A percentile compares a stretch with the other conserved stretches of the same genome.
phyloP scores from a whole-genome alignment of 1,140 invertebrate genomes.

The Rhopalosiphum maidis region DNA sequence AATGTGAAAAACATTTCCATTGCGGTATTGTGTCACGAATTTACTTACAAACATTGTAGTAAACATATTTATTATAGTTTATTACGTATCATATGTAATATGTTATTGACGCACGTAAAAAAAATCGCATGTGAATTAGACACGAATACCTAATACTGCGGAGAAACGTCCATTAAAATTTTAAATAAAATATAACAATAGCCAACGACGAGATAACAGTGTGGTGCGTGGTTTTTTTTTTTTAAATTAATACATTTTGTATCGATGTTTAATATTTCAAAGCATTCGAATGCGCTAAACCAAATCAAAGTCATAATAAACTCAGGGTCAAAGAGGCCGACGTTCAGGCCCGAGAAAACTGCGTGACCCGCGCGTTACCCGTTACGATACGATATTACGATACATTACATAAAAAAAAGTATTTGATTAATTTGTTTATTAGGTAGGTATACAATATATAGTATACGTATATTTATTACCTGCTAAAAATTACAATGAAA shows the following conservation, averaged over 20 bases:
- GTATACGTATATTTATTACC: too few species aligned
- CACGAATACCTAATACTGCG: not conserved
- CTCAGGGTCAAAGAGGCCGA: not conserved
- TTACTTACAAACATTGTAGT: not conserved
- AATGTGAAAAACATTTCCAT: not conserved
- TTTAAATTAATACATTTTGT: not conserved
- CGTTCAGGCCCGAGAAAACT: not conserved
- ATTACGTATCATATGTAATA: not conserved
- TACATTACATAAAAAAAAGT: not conserved
- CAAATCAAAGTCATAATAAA: not conserved
- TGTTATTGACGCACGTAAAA: not conserved
- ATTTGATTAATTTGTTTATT: not conserved
- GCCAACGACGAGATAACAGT: not conserved
- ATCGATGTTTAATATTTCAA: not conserved
- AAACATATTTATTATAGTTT: not conserved
- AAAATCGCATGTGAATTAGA: not conserved
- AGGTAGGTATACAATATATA: not conserved
- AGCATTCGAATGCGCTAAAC: not conserved
- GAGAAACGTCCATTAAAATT: not conserved
- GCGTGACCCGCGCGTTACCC: not conserved
- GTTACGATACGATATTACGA: too few species aligned
- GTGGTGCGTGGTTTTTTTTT: not conserved
- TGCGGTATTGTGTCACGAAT: not conserved
- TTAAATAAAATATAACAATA: not conserved
- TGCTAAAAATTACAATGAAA: too few species aligned